These are phyloP conservation scores for Zoanthus gigantus DNA, from an alignment of 92 coral and sea anemone genomes.

Conservation along the genomic window DNA sequence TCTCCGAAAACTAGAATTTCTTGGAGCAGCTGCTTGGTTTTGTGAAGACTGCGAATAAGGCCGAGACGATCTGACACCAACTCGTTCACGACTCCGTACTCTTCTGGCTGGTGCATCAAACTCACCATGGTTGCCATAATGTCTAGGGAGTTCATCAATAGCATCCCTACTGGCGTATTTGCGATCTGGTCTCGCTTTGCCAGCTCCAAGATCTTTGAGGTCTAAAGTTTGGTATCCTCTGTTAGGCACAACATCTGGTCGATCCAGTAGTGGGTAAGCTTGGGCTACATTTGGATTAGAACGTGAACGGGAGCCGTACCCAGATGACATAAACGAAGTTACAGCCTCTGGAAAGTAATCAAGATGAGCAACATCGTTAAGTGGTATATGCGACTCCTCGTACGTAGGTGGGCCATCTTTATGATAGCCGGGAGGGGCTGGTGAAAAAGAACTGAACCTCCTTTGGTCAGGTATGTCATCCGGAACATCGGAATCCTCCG, in stretches of 20 bases:
- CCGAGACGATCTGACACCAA: slow-evolving; percentile 51
- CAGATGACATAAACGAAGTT: slow-evolving; percentile 92
- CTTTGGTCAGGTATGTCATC: slow-evolving; percentile 53
- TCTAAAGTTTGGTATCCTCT: slow-evolving; percentile 25
- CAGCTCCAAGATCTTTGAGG: not conserved
- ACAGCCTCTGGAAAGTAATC: slow-evolving; percentile 79
- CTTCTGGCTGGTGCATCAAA: slow-evolving; percentile 39
- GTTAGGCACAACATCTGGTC: slow-evolving; percentile 47
- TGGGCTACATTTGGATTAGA: slow-evolving; percentile 33
- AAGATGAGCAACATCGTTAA: slow-evolving; percentile 31
- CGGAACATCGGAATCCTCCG: slow-evolving; percentile 69
- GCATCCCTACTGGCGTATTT: slow-evolving; percentile 65
- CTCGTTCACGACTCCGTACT: slow-evolving; percentile 19
- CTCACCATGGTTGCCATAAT: slow-evolving; percentile 5
- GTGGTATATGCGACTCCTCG: slow-evolving; percentile 64
- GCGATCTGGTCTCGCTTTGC: slow-evolving; percentile 35
- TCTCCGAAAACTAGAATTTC: slow-evolving; percentile 79
- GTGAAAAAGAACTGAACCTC: slow-evolving; percentile 71
- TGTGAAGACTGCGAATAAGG: slow-evolving; percentile 41
- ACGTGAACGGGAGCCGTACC: slow-evolving; percentile 63
- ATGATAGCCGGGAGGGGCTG: slow-evolving; percentile 71
- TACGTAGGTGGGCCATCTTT: slow-evolving; percentile 77
- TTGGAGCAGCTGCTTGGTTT: slow-evolving; percentile 50
- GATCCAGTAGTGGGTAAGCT: slow-evolving; percentile 12
- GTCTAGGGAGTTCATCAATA: slow-evolving; percentile 51